These are phyloP conservation scores for Lamproptera curius DNA, from an alignment of 2,888 invertebrate species.

Conservation along the genomic window DNA sequence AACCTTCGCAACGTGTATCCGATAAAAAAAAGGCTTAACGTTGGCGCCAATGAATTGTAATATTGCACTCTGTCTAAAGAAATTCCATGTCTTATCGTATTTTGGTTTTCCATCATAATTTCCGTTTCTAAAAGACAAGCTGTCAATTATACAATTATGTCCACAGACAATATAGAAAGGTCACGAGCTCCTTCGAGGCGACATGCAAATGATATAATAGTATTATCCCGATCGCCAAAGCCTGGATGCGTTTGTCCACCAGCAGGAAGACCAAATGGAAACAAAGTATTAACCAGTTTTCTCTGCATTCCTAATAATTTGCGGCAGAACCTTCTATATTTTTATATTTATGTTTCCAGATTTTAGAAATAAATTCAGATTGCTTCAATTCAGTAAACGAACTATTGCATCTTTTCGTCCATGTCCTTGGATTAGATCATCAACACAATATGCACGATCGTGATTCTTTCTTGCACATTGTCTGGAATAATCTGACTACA, in stretches of 20 bases:
- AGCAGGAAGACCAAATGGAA: conserved; percentile 41
- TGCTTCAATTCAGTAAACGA: conserved; percentile 69
- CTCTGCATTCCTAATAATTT: too few relatives aligned
- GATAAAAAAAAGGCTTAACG: too few relatives aligned
- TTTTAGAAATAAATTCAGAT: conserved; percentile 46
- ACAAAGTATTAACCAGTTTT: conserved; percentile 31
- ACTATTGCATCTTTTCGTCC: conserved; percentile 60
- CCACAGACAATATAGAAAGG: neutral
- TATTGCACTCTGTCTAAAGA: too few relatives aligned
- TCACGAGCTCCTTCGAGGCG: conserved; percentile 33
- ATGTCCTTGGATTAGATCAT: conserved; percentile 63
- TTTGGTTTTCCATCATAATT: neutral
- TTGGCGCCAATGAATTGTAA: too few relatives aligned
- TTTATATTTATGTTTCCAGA: conserved; percentile 33
- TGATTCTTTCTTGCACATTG: conserved; percentile 53
- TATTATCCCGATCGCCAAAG: conserved; percentile 40
- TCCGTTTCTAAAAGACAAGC: neutral
- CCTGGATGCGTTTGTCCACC: conserved; percentile 54
- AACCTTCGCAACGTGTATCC: too few relatives aligned
- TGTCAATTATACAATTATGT: neutral
- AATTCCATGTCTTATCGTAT: neutral
- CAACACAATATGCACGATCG: conserved; percentile 68
- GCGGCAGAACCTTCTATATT: too few relatives aligned
- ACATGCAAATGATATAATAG: conserved; percentile 40
- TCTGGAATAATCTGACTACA: conserved; percentile 54